Conservation (phyloP, 2,797 vertebrate species). For the Ctenopoma kingsleyae region DNA sequence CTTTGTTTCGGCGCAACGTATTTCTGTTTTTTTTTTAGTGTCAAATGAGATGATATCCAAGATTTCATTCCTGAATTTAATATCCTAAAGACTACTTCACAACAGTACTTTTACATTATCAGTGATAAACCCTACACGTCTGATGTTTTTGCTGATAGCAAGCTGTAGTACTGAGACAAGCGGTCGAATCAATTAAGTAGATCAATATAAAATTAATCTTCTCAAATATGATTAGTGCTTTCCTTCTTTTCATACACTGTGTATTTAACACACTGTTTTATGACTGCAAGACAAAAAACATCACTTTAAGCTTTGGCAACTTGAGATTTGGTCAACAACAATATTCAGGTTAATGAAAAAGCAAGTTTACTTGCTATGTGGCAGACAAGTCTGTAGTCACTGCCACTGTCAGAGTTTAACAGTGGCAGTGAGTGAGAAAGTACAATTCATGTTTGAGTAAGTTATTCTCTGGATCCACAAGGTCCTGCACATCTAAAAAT, state of each 20-base stretch:
- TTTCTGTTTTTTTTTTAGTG: neutral
- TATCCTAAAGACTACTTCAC: neutral
- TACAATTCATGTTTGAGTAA: slow-evolving; percentile 23
- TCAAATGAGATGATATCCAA: slow-evolving; percentile 11
- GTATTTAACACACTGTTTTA: neutral
- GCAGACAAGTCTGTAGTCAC: slow-evolving; percentile 6
- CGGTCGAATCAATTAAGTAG: neutral
- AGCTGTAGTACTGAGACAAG: slow-evolving; percentile 2
- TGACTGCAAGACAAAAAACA: neutral
- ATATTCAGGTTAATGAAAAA: neutral
- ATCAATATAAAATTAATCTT: neutral
- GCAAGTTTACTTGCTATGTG: neutral
- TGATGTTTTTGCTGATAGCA: neutral
- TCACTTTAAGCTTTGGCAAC: neutral
- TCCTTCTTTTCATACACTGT: neutral
- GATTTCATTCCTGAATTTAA: slow-evolving; percentile 20
- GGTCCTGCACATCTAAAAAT: neutral
- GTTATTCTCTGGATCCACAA: slow-evolving; percentile 9
- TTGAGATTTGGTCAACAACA: neutral
- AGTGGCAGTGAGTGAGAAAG: slow-evolving; percentile 10
- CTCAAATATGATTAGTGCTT: neutral
- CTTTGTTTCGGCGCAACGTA: neutral
- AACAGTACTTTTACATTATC: neutral
- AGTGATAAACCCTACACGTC: neutral
- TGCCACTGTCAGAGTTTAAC: neutral